phyloP scores from a whole-genome alignment of 2,888 invertebrate genomes.

The Stramonita haemastoma region DNA sequence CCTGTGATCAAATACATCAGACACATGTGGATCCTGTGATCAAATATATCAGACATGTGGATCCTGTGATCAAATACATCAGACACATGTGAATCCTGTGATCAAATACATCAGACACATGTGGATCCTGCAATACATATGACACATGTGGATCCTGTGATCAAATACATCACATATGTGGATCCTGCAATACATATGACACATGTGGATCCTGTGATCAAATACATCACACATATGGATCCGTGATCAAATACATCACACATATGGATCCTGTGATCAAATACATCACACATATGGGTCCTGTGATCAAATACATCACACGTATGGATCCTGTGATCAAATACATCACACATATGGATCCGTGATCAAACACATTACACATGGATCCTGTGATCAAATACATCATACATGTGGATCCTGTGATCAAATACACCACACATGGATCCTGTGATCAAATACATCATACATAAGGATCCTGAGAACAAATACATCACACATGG shows the following conservation, averaged over 20 bases:
- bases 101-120: too few relatives aligned
- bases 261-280: background rate
- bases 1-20: background rate
- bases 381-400: background rate
- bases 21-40: background rate
- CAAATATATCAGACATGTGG: too few relatives aligned
- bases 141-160: background rate
- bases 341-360: too few relatives aligned
- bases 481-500: background rate
- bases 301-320: background rate
- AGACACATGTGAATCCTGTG: too few relatives aligned
- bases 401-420: background rate
- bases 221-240: background rate
- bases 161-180: background rate
- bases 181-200: background rate
- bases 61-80: too few relatives aligned
- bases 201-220: background rate
- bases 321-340: too few relatives aligned
- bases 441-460: background rate
- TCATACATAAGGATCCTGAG: background rate
- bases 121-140: conserved; percentile 3
- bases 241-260: background rate
- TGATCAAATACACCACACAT: background rate
- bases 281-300: background rate
- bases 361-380: too few relatives aligned